A percentile compares a stretch with the other conserved stretches of the same genome.
Evolutionary conservation across 2,113 vertebrate species (phyloP).

Genomic region (Alectura lathami): DNA sequence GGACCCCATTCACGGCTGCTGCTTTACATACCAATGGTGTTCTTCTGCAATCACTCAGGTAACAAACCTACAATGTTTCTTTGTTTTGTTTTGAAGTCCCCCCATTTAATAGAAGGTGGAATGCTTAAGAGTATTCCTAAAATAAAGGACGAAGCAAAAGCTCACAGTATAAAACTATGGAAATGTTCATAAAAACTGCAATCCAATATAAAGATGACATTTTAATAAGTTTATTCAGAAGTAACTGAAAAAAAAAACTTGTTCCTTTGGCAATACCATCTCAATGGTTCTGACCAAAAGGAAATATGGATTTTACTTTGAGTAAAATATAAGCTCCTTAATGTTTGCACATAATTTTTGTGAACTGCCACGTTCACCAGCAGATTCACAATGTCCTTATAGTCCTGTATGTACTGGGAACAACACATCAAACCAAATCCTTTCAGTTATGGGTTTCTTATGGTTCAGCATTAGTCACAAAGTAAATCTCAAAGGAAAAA

Average conservation of each 20-base stretch:
- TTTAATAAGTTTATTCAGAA: constrained; percentile 45
- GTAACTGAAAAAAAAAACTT: neutral
- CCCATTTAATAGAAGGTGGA: neutral
- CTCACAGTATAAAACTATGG: neutral
- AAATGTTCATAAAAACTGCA: constrained; percentile 40
- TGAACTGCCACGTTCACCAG: neutral
- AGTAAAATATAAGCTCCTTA: constrained; percentile 7
- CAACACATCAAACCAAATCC: neutral
- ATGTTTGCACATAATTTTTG: neutral
- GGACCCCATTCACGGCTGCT: neutral
- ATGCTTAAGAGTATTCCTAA: neutral
- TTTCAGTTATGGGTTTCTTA: neutral
- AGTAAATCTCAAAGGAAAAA: constrained; percentile 4
- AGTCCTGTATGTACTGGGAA: neutral
- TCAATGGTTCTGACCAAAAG: constrained; percentile 13
- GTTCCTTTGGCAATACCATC: constrained; percentile 28
- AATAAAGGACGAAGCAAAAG: neutral
- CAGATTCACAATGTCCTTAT: neutral
- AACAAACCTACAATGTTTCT: neutral
- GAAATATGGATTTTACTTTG: neutral
- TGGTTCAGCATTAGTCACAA: neutral
- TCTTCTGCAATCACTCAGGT: neutral
- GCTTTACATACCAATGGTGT: neutral
- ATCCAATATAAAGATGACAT: constrained; percentile 54
- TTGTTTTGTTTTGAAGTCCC: neutral